phyloP scores from a whole-genome alignment of 53 echinoderm and acorn worm genomes.

The Echinarachnius parma region DNA sequence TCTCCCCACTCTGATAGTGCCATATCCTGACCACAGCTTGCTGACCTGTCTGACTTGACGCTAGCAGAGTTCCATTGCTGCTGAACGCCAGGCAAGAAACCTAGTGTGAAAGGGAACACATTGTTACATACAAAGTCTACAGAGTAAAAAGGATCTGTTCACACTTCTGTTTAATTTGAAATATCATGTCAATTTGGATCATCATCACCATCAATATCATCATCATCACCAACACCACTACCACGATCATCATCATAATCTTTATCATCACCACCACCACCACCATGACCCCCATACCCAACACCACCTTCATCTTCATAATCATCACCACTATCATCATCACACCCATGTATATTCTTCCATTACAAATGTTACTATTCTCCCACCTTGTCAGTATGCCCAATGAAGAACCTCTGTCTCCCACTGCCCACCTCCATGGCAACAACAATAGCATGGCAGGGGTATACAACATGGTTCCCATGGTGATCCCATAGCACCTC shows the following conservation, averaged over 20 bases:
- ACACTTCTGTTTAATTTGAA: neutral
- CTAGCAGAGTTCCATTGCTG: slow-evolving; percentile 56
- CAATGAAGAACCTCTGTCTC: slow-evolving; percentile 91
- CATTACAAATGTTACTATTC: no score
- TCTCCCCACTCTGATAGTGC: slow-evolving; percentile 80
- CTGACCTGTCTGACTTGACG: slow-evolving; percentile 80
- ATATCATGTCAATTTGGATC: no score
- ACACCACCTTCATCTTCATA: no score
- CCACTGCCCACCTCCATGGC: slow-evolving; percentile 77
- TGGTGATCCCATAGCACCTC: slow-evolving; percentile 65
- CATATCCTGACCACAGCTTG: slow-evolving; percentile 76
- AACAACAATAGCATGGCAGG: slow-evolving; percentile 91
- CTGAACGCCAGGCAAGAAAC: slow-evolving; percentile 70
- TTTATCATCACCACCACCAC: neutral
- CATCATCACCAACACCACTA: neutral
- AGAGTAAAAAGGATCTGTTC: neutral
- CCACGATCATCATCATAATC: neutral
- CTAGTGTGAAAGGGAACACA: slow-evolving; percentile 30
- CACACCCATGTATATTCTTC: no score
- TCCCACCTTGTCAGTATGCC: slow-evolving; percentile 90
- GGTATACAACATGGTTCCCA: slow-evolving; percentile 87
- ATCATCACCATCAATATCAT: neutral
- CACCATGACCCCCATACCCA: no score
- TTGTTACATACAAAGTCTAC: neutral
- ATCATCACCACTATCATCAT: no score